Evolutionary conservation across 2,888 invertebrate species (phyloP).

Genomic region (Tenthredo amoena): DNA sequence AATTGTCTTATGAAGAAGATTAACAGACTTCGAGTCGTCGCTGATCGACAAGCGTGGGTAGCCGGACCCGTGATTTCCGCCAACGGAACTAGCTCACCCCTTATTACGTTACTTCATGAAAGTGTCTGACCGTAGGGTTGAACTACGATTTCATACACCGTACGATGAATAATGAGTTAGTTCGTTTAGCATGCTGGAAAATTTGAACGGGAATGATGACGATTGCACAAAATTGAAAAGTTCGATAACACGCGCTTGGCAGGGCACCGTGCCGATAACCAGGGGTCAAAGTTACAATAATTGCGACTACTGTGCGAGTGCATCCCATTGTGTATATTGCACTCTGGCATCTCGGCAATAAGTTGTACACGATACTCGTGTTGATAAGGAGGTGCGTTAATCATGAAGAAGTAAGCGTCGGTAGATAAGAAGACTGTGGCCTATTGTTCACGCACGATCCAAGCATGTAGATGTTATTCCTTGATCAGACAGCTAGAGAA

Average conservation of each 20-base stretch:
- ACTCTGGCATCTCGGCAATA: background rate
- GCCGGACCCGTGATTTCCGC: too few relatives aligned
- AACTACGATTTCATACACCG: background rate
- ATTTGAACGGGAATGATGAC: background rate
- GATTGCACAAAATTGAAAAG: background rate
- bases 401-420: background rate
- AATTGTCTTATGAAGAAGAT: background rate
- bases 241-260: background rate
- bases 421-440: background rate
- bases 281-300: slow-evolving; percentile 37
- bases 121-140: background rate
- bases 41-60: background rate
- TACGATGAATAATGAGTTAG: background rate
- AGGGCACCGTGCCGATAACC: slow-evolving; percentile 1
- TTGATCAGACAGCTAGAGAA: background rate
- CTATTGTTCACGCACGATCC: slow-evolving; percentile 3
- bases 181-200: background rate
- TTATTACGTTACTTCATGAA: background rate
- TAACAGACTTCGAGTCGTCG: background rate
- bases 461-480: background rate
- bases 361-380: background rate
- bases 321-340: background rate
- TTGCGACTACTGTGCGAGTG: background rate
- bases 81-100: background rate
- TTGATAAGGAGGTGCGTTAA: background rate